Base-by-base conservation (phyloP, 2,888 invertebrate species). In the Heteropelma amictum region DNA sequence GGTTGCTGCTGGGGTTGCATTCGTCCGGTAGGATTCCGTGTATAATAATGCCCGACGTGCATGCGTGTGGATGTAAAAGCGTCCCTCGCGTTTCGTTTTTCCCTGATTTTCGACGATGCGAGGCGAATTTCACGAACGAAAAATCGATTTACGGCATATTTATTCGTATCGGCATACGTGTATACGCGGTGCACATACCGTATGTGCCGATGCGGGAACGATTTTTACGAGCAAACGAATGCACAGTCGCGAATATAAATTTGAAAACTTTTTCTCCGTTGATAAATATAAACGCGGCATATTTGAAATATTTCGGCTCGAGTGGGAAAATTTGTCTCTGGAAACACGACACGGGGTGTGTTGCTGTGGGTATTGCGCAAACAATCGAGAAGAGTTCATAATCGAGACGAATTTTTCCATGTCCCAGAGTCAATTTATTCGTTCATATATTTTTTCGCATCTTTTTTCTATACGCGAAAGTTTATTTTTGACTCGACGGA, bases 81-180 rank as follows among this genome's bases (percentile, higher is more conserved):
- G 21, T 47, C 19, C 23, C 28, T 51, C 51, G 69, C 28, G 60
- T 10, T 69, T 53, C 42, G 26, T 19, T 64, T 28, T 60, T 51
- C 47, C 45, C 49, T 60, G 70, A 74, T 74, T 74, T 74, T 70
- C 54, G 70, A 65, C 70, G 38, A 45, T 69, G 56, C 64, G 38
- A 45, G 64, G 56, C 64, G 69, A 65, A 74, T 70, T 69, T 58
- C 35, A 28, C 30, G 61, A 69, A 64, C 51, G 23, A 45, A 70
- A 74, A 74, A 60, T 65, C 65, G 64, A 69, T 64, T 45, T 30
- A 3, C 38, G 65, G 21, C 70, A 38, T 65, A 45, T 74, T 65
- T 56, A 65, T 70, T 14, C 70, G 58, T 38, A 28, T 54, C 45
- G 30, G 60, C 47, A 17, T 47, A 38, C 35, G 53, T 63, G 35